Evolutionary conservation across 2,888 invertebrate species (phyloP), one percentile per base, ranked within the genome.

Genomic region (Dryadula phaetusa): DNA sequence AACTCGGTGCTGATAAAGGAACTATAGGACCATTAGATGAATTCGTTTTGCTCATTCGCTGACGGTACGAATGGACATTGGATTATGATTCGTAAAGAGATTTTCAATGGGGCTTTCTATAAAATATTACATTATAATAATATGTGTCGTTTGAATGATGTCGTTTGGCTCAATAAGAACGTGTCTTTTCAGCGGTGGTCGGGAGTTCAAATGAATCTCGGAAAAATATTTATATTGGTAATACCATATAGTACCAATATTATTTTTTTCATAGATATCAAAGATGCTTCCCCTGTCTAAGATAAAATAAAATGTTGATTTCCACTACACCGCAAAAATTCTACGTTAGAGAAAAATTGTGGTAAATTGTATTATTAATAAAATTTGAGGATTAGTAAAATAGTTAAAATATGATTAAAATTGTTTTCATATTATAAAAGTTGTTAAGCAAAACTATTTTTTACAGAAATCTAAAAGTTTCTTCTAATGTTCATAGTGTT

Each of bases 21-120:
- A 88, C 88, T 87, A 86, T 86, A 84, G 86, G 82, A 82, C 88
- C 87, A 92, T 92, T 92, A 91, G 86, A 81, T 70, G 84, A 85
- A 91, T 92, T 92, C 92, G 92, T 80, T 88, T 86, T 88, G 91
- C 90, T 89, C 88, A 91, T 92, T 90, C 91, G 84, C 82, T 87
- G 84, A 82, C 75, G 79, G 81, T 84, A 87, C 89, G 83, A 87
- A 90, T 88, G 86, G 85, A 85, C 86, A 88, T 88, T 85, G 88
- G 89, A 88, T 91, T 89, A 88, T 87, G 88, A 90, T 85, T 82
- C 84, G 87, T 82, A 81, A 81, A 82, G 82, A 84, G 82, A 85
- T 86, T 82, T 76, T 77, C 78, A 78, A 72, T 74, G 78, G 79
- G 80, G 82, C 76, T 70, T 77, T 77, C 77, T 81, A 81, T 79